These are phyloP conservation scores for Henricia sp. DNA, from an alignment of 53 echinoderm and acorn worm genomes.

Conservation along the genomic window DNA sequence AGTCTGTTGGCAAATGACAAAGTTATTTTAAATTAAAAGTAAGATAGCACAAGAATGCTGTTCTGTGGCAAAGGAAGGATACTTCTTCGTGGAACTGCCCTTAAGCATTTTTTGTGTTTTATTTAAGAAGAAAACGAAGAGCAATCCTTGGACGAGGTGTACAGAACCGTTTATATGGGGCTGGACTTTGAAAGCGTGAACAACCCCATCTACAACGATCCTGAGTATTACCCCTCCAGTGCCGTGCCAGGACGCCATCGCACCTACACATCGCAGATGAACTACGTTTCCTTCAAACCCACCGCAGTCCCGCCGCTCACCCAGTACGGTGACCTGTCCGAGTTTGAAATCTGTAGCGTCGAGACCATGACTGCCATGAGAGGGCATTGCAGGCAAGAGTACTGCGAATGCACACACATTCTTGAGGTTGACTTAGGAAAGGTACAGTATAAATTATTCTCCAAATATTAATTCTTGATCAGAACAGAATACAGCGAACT, in stretches of 20 bases:
- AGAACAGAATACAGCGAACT: no score
- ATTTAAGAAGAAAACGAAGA: conserved; percentile 1
- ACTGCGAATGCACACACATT: conserved; percentile 84
- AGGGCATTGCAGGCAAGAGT: conserved; percentile 68
- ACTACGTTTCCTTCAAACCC: conserved; percentile 76
- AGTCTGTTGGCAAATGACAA: no score
- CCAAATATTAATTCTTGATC: no score
- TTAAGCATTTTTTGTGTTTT: no score
- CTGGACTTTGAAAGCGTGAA: conserved; percentile 53
- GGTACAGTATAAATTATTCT: conserved; percentile 57
- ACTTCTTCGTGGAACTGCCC: no score
- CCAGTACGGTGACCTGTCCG: conserved; percentile 62
- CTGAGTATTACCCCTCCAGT: conserved; percentile 73
- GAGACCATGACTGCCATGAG: conserved; percentile 58
- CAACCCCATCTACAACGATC: conserved; percentile 74
- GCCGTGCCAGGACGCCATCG: conserved; percentile 38
- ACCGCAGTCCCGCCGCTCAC: conserved; percentile 67
- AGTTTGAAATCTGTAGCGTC: conserved; percentile 61
- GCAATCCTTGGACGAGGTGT: not conserved
- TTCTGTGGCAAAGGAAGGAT: no score
- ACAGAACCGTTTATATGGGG: conserved; percentile 43
- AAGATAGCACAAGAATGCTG: no score
- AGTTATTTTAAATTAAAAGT: no score
- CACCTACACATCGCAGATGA: conserved; percentile 83
- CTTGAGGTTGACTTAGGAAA: conserved; percentile 71